phyloP scores from a whole-genome alignment of 2,888 invertebrate species.

The Trichogramma evanescens region DNA sequence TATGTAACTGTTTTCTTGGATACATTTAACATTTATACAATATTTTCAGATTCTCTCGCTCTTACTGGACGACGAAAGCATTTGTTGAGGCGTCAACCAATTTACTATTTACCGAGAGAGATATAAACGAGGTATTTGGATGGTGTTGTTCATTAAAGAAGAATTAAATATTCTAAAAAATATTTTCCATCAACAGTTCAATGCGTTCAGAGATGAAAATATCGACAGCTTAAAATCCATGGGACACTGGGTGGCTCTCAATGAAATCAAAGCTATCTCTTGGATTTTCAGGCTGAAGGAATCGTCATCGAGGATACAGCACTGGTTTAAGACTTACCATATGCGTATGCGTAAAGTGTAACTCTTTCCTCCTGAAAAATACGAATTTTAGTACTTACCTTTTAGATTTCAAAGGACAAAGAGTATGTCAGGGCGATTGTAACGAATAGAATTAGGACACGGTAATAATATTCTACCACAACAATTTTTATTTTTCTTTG shows the following conservation, averaged over 20 bases:
- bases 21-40: background rate
- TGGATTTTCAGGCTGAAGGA: conserved; percentile 31
- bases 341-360: background rate
- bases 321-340: conserved; percentile 22
- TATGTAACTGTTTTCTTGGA: background rate
- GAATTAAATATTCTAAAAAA: background rate
- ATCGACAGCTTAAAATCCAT: conserved; percentile 31
- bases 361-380: background rate
- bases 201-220: conserved; percentile 32
- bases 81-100: conserved; percentile 34
- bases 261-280: conserved; percentile 37
- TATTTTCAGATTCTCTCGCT: conserved; percentile 30
- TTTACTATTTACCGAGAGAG: conserved; percentile 32
- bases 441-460: background rate
- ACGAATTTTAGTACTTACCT: background rate
- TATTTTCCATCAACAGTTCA: conserved; percentile 28
- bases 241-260: conserved; percentile 28
- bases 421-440: background rate
- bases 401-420: background rate
- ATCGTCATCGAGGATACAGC: conserved; percentile 29
- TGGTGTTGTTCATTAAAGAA: background rate
- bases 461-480: conserved; percentile 37
- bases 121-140: conserved; percentile 32
- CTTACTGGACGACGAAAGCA: conserved; percentile 31
- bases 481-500: conserved; percentile 42